phyloP scores from a whole-genome alignment of 1,140 invertebrate genomes.

The Macrobrachium nipponense region DNA sequence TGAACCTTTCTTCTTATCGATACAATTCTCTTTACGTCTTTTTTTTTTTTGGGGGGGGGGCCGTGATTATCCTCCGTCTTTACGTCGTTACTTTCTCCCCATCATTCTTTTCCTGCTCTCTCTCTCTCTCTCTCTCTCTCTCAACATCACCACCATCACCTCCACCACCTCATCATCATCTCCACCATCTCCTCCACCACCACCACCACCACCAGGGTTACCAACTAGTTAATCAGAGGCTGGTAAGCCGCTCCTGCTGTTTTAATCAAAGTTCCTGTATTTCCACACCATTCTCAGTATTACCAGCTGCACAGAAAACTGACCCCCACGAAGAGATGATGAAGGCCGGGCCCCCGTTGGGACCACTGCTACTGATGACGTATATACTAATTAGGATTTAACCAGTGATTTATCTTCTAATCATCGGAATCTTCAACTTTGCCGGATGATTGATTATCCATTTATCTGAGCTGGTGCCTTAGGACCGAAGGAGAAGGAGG shows the following conservation, averaged over 20 bases:
- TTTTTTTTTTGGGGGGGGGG: too few species aligned
- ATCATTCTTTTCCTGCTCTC: conserved; percentile 6
- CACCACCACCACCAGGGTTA: conserved; percentile 30
- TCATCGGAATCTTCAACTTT: too few species aligned
- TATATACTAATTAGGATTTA: too few species aligned
- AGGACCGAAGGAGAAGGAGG: background rate
- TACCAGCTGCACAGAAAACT: conserved; percentile 33
- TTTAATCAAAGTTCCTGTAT: conserved; percentile 56
- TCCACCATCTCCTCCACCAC: background rate
- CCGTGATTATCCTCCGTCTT: conserved; percentile 11
- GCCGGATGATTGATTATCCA: too few species aligned
- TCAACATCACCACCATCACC: conserved; percentile 10
- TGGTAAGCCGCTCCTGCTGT: conserved; percentile 40
- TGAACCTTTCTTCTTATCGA: background rate
- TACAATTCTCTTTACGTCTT: background rate
- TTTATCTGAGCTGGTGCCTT: background rate
- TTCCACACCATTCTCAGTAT: conserved; percentile 52
- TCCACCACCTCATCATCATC: background rate
- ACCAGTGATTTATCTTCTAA: too few species aligned
- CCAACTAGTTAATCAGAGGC: conserved; percentile 49
- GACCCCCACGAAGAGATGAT: conserved; percentile 5
- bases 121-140: conserved; percentile 2
- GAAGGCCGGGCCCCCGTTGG: background rate
- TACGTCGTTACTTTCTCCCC: background rate
- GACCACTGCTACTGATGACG: too few species aligned